These are phyloP conservation scores for Drosophila sucinea DNA, from an alignment of 1,140 invertebrate genomes.

Conservation along the genomic window DNA sequence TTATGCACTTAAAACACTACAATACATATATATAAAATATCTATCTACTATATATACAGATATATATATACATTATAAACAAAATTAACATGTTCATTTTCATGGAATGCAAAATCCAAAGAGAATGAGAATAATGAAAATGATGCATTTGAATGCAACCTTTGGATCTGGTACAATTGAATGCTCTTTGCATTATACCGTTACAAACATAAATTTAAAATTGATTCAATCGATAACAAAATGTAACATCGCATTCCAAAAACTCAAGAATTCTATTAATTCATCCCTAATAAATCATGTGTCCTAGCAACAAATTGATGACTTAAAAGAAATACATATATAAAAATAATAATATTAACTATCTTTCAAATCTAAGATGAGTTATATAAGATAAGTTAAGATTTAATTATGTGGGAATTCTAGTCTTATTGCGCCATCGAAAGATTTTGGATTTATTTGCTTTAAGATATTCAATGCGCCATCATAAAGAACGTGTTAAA, in stretches of 20 bases:
- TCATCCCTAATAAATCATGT: conserved; percentile 17
- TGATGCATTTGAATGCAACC: neutral
- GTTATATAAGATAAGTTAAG: no score
- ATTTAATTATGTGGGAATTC: no score
- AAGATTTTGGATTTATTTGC: no score
- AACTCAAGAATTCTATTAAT: conserved; percentile 34
- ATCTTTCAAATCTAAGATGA: neutral
- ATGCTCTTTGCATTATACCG: neutral
- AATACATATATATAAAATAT: conserved; percentile 24
- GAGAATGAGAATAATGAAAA: neutral
- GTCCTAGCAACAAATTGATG: conserved; percentile 53
- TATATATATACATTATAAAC: conserved; percentile 23
- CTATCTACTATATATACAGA: neutral
- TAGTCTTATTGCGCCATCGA: no score
- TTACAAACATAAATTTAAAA: neutral
- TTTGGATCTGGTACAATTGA: neutral
- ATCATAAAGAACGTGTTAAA: no score
- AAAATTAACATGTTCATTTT: conserved; percentile 45
- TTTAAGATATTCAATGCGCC: no score
- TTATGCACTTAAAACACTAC: conserved; percentile 29
- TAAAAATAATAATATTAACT: neutral
- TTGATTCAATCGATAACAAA: conserved; percentile 7
- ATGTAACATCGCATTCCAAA: conserved; percentile 38
- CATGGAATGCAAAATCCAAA: conserved; percentile 12
- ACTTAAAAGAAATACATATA: conserved; percentile 30